A percentile compares a stretch with the other conserved stretches of the same genome.
These are phyloP conservation scores for Drosophila meridiana DNA, from an alignment of 2,888 invertebrate species.

Conservation along the genomic window DNA sequence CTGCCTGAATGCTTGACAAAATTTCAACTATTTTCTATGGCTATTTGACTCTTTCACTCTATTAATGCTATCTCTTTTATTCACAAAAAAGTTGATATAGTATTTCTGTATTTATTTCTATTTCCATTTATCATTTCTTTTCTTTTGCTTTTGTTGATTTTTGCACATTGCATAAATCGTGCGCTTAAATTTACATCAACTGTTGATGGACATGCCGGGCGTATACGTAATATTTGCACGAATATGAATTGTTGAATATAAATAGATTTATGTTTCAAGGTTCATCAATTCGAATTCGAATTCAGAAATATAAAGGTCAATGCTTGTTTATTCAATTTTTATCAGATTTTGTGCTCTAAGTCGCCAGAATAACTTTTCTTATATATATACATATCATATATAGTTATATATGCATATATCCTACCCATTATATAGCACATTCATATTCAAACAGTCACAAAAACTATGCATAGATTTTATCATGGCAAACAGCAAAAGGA, in stretches of 20 bases:
- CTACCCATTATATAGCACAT: background rate
- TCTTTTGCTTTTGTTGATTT: background rate
- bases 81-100: background rate
- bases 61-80: background rate
- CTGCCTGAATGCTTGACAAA: constrained; percentile 16
- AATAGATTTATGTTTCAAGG: constrained; percentile 3
- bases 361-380: too few relatives aligned
- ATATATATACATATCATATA: background rate
- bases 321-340: background rate
- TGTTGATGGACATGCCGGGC: constrained; percentile 36
- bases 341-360: background rate
- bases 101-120: background rate
- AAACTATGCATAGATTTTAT: background rate
- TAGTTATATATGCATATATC: background rate
- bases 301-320: background rate
- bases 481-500: background rate
- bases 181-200: constrained; percentile 57
- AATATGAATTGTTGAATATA: constrained; percentile 7
- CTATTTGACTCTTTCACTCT: background rate
- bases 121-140: background rate
- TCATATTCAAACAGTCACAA: background rate
- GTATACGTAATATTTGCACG: constrained; percentile 57
- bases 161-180: constrained; percentile 37
- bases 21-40: background rate
- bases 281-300: background rate